Base-by-base conservation (phyloP, 1,140 invertebrate species). In the Drosophila nebulosa region DNA sequence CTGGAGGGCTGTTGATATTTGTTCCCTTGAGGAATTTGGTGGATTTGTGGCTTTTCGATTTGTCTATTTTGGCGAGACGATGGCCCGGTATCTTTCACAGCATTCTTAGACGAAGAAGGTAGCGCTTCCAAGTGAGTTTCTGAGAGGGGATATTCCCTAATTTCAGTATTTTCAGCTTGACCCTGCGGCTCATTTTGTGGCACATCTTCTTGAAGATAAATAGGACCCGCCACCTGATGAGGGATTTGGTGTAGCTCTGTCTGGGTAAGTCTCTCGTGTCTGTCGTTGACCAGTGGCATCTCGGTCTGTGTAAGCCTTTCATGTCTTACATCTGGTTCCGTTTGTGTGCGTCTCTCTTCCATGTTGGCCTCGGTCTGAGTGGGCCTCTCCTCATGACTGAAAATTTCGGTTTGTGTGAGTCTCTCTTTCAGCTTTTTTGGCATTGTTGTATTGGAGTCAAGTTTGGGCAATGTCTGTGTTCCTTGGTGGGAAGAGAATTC, bases 231-330 rank as follows among this genome's bases (percentile, higher is more conserved):
- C 3, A 12, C 4, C 35, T 36, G 35, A n/a, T 7, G 3, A 3
- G 35, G n/a, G 1, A 46, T 46, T 18, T 14, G 2, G 2, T 2
- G 5, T n/a, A 12, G 14, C 14, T 56, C 27, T 3, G 16, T 32
- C 21, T 56, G 53, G 14, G 16, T 18, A 5, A 56, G 53, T 56
- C 52, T 18, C n/a, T 55, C 10, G 6, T 55, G 10, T 55, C 16
- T 46, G 39, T 9, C 22, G 4, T 14, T 18, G 1, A 2, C 12
- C n/a, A 16, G 12, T 4, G n/a, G 22, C 16, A n/a, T n/a, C n/a
- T 59, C 57, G 22, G 35, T 59, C 14, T 59, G 35, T 10, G 57
- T 59, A 4, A 42, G 10, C 22, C 18, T 59, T 12, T 42, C 57
- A 6, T 16, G 35, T 16, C 57, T 59, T 36, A 9, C 12, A 5